Percentiles rank a stretch among this genome's conserved stretches.
These are phyloP conservation scores for Rhagonycha fulva DNA, from an alignment of 2,888 invertebrate genomes.

Conservation along the genomic window DNA sequence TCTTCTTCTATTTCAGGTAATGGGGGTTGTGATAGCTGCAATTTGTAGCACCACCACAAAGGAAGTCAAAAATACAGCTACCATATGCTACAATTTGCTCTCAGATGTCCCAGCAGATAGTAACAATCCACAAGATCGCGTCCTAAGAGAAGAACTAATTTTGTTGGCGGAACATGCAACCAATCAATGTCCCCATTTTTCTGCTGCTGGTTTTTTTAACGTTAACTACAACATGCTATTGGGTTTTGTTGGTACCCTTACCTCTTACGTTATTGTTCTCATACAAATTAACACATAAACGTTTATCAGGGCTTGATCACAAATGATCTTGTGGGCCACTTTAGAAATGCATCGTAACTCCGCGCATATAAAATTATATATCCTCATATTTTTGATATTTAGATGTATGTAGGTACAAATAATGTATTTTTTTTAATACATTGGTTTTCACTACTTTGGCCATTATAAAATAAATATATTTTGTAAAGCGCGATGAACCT, in stretches of 20 bases:
- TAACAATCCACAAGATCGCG: slow-evolving; percentile 2
- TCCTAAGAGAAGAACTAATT: slow-evolving; percentile 11
- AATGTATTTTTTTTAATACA: no score
- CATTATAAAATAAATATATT: no score
- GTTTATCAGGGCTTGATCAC: no score
- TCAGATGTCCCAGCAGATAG: slow-evolving; percentile 23
- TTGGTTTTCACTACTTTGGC: no score
- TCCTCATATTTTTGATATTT: no score
- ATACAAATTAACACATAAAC: slow-evolving; percentile 21
- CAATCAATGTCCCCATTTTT: slow-evolving; percentile 13
- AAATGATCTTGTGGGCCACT: no score
- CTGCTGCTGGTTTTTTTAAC: slow-evolving; percentile 26
- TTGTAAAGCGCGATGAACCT: no score
- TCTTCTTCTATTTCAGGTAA: not conserved
- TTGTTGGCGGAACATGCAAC: slow-evolving; percentile 7
- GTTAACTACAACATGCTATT: slow-evolving; percentile 24
- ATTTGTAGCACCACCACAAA: not conserved
- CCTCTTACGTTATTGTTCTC: slow-evolving; percentile 27
- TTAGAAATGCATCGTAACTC: no score
- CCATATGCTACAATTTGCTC: slow-evolving; percentile 31
- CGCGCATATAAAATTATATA: no score
- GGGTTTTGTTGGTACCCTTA: slow-evolving; percentile 20
- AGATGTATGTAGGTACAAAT: no score
- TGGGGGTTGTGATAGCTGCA: not conserved
- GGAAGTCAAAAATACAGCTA: slow-evolving; percentile 31